Evolutionary conservation across 2,888 invertebrate genomes (phyloP).

Genomic region (Mechanitis mazaeus): DNA sequence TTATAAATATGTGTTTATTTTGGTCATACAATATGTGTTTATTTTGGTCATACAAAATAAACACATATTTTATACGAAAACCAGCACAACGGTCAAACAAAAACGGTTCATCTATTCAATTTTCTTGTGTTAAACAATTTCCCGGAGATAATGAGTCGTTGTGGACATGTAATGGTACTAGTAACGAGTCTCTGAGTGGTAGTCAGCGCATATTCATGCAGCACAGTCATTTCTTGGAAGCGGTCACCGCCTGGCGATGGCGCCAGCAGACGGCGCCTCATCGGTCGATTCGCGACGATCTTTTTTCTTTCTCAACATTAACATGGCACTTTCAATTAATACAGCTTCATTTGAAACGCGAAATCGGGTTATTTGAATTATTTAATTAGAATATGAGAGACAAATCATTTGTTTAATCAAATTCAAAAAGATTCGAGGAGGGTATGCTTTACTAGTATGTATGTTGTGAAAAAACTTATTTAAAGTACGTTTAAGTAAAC

Average conservation of each 20-base stretch:
- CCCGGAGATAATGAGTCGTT: slow-evolving; percentile 16
- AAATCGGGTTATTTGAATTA: slow-evolving; percentile 11
- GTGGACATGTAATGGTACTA: slow-evolving; percentile 16
- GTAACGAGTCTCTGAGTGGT: slow-evolving; percentile 33
- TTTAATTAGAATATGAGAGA: slow-evolving; percentile 7
- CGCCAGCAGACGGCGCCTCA: slow-evolving; percentile 64
- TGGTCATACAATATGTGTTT: neutral
- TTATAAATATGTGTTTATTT: too few relatives aligned
- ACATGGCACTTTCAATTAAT: slow-evolving; percentile 41
- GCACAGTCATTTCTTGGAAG: slow-evolving; percentile 63
- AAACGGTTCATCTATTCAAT: neutral
- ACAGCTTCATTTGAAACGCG: slow-evolving; percentile 27
- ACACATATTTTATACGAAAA: neutral
- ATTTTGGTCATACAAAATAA: neutral
- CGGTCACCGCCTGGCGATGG: slow-evolving; percentile 49
- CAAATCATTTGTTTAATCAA: neutral
- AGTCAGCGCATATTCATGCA: slow-evolving; percentile 45
- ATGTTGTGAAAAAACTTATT: too few relatives aligned
- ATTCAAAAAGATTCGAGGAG: slow-evolving; percentile 10
- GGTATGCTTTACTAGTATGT: neutral
- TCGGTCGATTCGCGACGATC: slow-evolving; percentile 43
- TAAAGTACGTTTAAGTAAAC: too few relatives aligned
- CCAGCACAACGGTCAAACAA: neutral
- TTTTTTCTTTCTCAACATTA: slow-evolving; percentile 36
- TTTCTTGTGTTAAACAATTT: slow-evolving; percentile 13